phyloP scores from a whole-genome alignment of 2,888 invertebrate genomes.

The Sesamia inferens region DNA sequence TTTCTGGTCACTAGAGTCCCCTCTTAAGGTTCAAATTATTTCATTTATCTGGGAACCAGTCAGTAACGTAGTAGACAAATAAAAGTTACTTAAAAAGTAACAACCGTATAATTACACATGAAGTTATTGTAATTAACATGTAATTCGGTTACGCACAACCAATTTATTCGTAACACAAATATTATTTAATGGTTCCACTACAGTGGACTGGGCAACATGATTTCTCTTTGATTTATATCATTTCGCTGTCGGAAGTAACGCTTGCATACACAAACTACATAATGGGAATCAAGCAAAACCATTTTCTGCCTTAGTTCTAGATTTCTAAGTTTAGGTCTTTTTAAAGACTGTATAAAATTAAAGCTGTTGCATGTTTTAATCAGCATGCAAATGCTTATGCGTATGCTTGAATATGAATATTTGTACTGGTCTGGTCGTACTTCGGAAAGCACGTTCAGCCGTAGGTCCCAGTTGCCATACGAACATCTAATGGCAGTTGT shows the following conservation, averaged over 20 bases:
- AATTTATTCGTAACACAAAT: constrained; percentile 44
- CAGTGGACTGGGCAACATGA: constrained; percentile 21
- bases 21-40: not conserved
- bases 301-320: not conserved
- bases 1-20: too few species aligned
- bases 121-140: constrained; percentile 20
- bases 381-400: too few species aligned
- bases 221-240: constrained; percentile 48
- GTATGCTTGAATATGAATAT: too few species aligned
- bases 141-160: constrained; percentile 40
- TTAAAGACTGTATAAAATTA: not conserved
- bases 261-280: constrained; percentile 28
- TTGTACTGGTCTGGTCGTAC: too few species aligned
- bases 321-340: not conserved
- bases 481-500: too few species aligned
- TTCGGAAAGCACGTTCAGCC: too few species aligned
- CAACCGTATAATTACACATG: constrained; percentile 17
- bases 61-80: not conserved
- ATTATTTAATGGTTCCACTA: constrained; percentile 51
- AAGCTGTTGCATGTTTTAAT: too few species aligned
- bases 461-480: too few species aligned
- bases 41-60: not conserved
- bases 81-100: not conserved
- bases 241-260: constrained; percentile 42
- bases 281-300: constrained; percentile 28